Evolutionary conservation across 1,140 invertebrate genomes (phyloP).

Genomic region (Reticulitermes speratus): DNA sequence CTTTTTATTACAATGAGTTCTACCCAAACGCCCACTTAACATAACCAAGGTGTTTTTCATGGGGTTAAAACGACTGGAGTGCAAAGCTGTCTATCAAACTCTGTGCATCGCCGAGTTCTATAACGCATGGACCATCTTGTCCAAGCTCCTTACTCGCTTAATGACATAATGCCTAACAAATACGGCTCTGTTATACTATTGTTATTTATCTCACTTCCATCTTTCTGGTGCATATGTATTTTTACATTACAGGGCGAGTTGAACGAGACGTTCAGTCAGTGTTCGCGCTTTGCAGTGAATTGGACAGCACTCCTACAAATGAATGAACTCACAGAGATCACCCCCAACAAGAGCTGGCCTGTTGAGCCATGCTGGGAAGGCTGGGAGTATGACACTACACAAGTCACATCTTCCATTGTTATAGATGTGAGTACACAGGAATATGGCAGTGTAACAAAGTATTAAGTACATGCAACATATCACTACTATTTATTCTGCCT

Average conservation of each 20-base stretch:
- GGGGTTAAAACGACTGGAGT: too few relatives aligned
- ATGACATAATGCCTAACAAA: too few relatives aligned
- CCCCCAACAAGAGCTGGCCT: conserved; percentile 59
- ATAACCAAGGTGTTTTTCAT: too few relatives aligned
- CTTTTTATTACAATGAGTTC: too few relatives aligned
- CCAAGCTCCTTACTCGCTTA: too few relatives aligned
- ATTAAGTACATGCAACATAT: not conserved
- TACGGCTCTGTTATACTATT: too few relatives aligned
- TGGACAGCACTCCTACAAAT: conserved; percentile 60
- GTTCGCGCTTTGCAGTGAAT: conserved; percentile 66
- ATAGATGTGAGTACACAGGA: conserved; percentile 69
- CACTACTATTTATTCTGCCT: not conserved
- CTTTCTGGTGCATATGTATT: too few relatives aligned
- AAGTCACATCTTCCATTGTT: conserved; percentile 72
- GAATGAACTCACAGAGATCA: conserved; percentile 40
- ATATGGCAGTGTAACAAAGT: not conserved
- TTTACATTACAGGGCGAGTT: conserved; percentile 41
- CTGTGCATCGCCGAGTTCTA: too few relatives aligned
- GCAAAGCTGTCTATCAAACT: too few relatives aligned
- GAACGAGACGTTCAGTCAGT: conserved; percentile 58
- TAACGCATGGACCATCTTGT: too few relatives aligned
- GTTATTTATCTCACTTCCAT: too few relatives aligned
- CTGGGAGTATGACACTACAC: conserved; percentile 74
- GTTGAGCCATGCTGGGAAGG: conserved; percentile 69
- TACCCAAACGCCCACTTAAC: too few relatives aligned